Evolutionary conservation across 2,113 vertebrate genomes (phyloP).

Genomic region (Festucalex cinctus): DNA sequence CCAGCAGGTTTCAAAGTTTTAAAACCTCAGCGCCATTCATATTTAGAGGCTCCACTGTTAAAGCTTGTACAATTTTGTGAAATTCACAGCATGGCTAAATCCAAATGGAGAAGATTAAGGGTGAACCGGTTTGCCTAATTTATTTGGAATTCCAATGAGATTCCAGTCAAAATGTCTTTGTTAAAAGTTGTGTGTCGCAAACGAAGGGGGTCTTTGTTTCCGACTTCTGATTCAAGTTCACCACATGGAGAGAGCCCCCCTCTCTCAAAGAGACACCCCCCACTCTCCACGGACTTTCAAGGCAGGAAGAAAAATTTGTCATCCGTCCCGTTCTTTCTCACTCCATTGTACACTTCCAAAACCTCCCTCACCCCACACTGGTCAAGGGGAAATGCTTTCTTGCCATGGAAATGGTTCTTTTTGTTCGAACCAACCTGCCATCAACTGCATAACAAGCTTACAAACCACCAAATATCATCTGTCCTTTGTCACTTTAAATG

Average conservation of each 20-base stretch:
- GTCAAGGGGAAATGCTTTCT: neutral
- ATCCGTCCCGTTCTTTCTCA: conserved; percentile 25
- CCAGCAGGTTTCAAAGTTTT: no score
- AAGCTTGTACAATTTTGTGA: neutral
- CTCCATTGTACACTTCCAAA: conserved; percentile 34
- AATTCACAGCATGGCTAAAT: neutral
- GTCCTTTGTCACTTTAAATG: neutral
- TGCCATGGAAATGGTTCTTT: conserved; percentile 3
- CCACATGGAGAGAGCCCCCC: conserved; percentile 9
- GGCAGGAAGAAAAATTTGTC: conserved; percentile 46
- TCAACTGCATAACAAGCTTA: neutral
- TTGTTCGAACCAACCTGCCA: neutral
- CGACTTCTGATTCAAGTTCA: conserved; percentile 35
- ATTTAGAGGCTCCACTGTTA: neutral
- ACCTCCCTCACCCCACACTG: conserved; percentile 21
- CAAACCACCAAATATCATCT: neutral
- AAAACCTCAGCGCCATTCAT: neutral
- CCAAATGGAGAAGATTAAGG: neutral
- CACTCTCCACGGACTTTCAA: conserved; percentile 36
- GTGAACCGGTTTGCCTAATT: neutral
- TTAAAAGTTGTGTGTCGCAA: conserved; percentile 5
- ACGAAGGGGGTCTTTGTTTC: conserved; percentile 39
- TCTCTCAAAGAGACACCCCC: conserved; percentile 10
- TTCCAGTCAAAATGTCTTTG: neutral
- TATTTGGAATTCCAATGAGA: neutral